Percentiles rank a stretch among this genome's conserved stretches.
Conservation (phyloP, 2,797 vertebrate species). For the Danio choprae region DNA sequence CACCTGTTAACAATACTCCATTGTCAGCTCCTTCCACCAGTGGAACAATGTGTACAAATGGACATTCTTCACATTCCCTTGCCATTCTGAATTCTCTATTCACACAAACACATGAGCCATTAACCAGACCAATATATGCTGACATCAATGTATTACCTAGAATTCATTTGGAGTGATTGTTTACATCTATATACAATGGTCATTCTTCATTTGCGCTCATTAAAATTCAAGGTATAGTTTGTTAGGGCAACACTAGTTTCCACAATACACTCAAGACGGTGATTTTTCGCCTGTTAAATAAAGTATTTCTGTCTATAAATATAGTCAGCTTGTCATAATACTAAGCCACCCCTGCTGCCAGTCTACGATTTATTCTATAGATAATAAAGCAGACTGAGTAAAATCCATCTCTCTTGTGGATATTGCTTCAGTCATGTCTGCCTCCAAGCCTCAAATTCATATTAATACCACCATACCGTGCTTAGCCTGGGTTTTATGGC, state of each 20-base stretch:
- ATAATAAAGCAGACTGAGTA: background rate
- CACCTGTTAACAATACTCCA: slow-evolving; percentile 73
- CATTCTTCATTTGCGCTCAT: slow-evolving; percentile 5
- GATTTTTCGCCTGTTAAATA: slow-evolving; percentile 20
- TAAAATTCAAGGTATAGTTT: background rate
- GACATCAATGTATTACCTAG: slow-evolving; percentile 25
- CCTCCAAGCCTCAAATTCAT: slow-evolving; percentile 4
- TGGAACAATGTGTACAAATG: slow-evolving; percentile 46
- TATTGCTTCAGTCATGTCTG: background rate
- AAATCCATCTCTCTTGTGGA: background rate
- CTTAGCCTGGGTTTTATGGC: background rate
- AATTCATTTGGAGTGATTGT: background rate
- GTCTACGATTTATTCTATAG: background rate
- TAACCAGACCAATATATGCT: slow-evolving; percentile 5
- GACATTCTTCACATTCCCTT: slow-evolving; percentile 69
- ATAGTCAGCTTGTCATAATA: background rate
- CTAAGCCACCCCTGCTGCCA: background rate
- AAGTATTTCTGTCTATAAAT: slow-evolving; percentile 16
- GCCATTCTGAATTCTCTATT: slow-evolving; percentile 55
- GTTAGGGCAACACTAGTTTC: slow-evolving; percentile 1
- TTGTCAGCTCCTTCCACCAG: slow-evolving; percentile 45
- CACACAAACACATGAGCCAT: slow-evolving; percentile 28
- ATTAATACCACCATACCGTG: background rate
- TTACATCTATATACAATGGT: slow-evolving; percentile 1
- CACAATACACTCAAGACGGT: background rate